Conservation (phyloP, 2,888 invertebrate genomes). For the Miltochrista miniata region DNA sequence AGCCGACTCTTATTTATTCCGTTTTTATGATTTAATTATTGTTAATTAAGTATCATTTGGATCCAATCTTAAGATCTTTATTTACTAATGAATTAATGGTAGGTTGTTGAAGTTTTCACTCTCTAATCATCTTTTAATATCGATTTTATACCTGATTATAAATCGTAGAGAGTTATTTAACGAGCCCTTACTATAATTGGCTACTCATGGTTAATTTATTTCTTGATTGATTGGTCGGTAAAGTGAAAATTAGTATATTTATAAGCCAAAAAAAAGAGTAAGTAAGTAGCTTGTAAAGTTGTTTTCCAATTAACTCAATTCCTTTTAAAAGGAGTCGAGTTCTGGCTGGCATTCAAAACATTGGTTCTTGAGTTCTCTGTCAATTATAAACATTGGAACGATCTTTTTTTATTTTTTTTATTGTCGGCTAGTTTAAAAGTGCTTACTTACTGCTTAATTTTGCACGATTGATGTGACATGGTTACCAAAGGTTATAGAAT, state of each 20-base stretch:
- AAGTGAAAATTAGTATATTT: not conserved
- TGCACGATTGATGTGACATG: too few species aligned
- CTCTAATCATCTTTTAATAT: constrained; percentile 3
- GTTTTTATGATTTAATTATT: constrained; percentile 15
- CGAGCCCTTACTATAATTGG: not conserved
- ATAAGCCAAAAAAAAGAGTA: not conserved
- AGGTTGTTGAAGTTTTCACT: not conserved
- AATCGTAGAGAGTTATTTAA: not conserved
- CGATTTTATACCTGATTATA: not conserved
- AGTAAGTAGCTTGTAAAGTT: too few species aligned
- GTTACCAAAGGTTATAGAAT: too few species aligned
- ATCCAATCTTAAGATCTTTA: constrained; percentile 14
- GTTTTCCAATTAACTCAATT: too few species aligned
- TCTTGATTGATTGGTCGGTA: not conserved
- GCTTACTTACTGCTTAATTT: too few species aligned
- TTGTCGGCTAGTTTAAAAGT: too few species aligned
- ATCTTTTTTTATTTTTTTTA: too few species aligned
- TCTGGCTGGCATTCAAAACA: too few species aligned
- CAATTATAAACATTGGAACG: too few species aligned
- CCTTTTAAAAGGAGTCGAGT: too few species aligned
- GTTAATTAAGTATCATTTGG: constrained; percentile 25
- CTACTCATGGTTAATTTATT: not conserved
- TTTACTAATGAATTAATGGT: constrained; percentile 22
- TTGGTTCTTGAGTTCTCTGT: too few species aligned
- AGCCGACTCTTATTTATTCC: constrained; percentile 5